Evolutionary conservation across 2,888 invertebrate species (phyloP).

Genomic region (Acrocera orbiculus): DNA sequence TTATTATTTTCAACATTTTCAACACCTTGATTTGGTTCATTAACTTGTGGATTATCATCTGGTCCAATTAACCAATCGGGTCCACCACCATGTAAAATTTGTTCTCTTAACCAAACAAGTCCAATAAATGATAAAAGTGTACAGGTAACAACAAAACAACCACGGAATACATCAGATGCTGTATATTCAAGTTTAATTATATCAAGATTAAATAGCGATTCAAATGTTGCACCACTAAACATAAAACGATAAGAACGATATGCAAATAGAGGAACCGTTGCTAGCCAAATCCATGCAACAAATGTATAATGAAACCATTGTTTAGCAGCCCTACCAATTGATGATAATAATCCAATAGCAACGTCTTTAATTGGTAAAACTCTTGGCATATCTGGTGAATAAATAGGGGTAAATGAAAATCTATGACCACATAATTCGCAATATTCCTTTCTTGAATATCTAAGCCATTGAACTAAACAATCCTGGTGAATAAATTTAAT

Average conservation of each 20-base stretch:
- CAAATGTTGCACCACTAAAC: slow-evolving; percentile 71
- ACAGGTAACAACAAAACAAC: slow-evolving; percentile 91
- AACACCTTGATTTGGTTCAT: slow-evolving; percentile 9
- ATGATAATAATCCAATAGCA: slow-evolving; percentile 72
- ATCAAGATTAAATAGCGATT: slow-evolving; percentile 70
- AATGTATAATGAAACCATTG: slow-evolving; percentile 96
- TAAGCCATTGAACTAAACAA: slow-evolving; percentile 97
- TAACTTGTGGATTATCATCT: slow-evolving; percentile 11
- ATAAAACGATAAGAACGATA: slow-evolving; percentile 88
- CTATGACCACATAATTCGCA: slow-evolving; percentile 96
- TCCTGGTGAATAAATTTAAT: slow-evolving; percentile 99
- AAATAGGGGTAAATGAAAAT: slow-evolving; percentile 96
- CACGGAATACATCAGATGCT: slow-evolving; percentile 85
- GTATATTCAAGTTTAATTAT: slow-evolving; percentile 86
- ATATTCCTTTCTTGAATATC: slow-evolving; percentile 95
- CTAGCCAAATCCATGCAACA: slow-evolving; percentile 94
- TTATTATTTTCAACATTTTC: slow-evolving; percentile 11
- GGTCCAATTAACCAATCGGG: slow-evolving; percentile 81
- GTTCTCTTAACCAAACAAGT: slow-evolving; percentile 92
- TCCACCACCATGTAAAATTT: slow-evolving; percentile 92
- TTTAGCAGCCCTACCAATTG: slow-evolving; percentile 79
- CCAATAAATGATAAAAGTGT: slow-evolving; percentile 93
- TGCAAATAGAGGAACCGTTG: slow-evolving; percentile 88
- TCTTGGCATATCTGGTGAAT: slow-evolving; percentile 99
- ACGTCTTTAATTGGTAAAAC: slow-evolving; percentile 86